Conservation (phyloP, 2,888 invertebrate genomes). For the Minunthozetes semirufus region DNA sequence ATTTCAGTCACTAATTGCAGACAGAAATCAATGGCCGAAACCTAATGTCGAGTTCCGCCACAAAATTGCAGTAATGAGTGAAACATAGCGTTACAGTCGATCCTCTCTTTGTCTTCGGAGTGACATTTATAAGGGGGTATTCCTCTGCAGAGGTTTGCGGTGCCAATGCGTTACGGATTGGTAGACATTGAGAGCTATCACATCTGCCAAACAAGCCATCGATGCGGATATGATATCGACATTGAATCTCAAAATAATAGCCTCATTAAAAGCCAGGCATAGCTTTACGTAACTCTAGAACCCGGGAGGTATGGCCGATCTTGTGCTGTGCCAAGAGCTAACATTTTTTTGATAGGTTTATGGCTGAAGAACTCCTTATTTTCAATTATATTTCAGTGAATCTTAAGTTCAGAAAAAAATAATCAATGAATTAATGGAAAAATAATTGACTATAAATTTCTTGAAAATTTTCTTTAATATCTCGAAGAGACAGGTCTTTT, state of each 20-base stretch:
- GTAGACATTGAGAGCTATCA: not conserved
- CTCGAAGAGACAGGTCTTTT: too few relatives aligned
- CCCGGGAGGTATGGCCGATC: not conserved
- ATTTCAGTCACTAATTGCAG: not conserved
- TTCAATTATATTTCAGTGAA: too few relatives aligned
- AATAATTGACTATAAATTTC: too few relatives aligned
- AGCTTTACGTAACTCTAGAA: not conserved
- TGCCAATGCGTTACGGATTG: not conserved
- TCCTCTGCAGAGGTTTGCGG: too few relatives aligned
- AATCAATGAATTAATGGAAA: too few relatives aligned
- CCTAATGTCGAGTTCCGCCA: not conserved
- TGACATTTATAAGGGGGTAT: not conserved
- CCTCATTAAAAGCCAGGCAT: not conserved
- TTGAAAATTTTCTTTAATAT: too few relatives aligned
- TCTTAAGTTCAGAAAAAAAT: too few relatives aligned
- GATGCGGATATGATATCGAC: not conserved
- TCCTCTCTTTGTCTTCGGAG: not conserved
- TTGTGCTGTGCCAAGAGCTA: not conserved
- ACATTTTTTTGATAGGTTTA: not conserved
- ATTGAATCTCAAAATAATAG: not conserved
- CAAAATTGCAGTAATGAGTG: not conserved
- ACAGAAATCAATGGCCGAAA: not conserved
- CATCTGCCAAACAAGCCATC: not conserved
- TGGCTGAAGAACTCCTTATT: too few relatives aligned
- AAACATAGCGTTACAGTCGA: not conserved